phyloP scores from a whole-genome alignment of 2,113 vertebrate species.

The Channa maculata region DNA sequence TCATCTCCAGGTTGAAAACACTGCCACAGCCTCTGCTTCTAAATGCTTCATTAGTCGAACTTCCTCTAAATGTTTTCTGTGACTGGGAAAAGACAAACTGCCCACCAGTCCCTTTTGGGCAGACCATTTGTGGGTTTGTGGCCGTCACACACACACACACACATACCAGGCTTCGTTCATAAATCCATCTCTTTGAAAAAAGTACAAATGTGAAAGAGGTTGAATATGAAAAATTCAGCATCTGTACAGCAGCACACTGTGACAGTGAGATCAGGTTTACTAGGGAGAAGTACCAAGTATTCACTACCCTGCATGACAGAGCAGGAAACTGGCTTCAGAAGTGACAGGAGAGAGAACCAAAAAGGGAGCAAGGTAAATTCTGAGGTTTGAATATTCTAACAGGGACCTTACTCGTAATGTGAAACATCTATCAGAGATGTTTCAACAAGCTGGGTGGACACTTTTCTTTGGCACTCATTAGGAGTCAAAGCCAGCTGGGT shows the following conservation, averaged over 20 bases:
- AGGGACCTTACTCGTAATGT: slow-evolving; percentile 26
- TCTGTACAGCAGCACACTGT: background rate
- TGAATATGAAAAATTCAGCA: slow-evolving; percentile 17
- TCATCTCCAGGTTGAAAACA: slow-evolving; percentile 37
- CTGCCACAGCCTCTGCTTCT: slow-evolving; percentile 1
- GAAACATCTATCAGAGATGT: slow-evolving; percentile 52
- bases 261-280: slow-evolving; percentile 8
- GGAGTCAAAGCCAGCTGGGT: slow-evolving; percentile 38
- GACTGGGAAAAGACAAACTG: slow-evolving; percentile 28
- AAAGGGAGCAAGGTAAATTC: background rate
- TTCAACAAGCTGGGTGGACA: slow-evolving; percentile 48
- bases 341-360: background rate
- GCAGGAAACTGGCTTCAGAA: slow-evolving; percentile 1
- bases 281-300: slow-evolving; percentile 29
- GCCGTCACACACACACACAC: background rate
- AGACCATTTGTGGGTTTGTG: slow-evolving; percentile 7
- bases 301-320: slow-evolving; percentile 7
- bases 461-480: slow-evolving; percentile 58
- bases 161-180: slow-evolving; percentile 41
- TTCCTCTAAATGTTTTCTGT: slow-evolving; percentile 15
- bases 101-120: slow-evolving; percentile 44
- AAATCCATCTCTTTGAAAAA: slow-evolving; percentile 17
- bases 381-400: slow-evolving; percentile 18
- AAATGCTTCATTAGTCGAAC: slow-evolving; percentile 32
- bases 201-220: slow-evolving; percentile 3